phyloP scores from a whole-genome alignment of 1,140 invertebrate genomes.

The Metaphire vulgaris region DNA sequence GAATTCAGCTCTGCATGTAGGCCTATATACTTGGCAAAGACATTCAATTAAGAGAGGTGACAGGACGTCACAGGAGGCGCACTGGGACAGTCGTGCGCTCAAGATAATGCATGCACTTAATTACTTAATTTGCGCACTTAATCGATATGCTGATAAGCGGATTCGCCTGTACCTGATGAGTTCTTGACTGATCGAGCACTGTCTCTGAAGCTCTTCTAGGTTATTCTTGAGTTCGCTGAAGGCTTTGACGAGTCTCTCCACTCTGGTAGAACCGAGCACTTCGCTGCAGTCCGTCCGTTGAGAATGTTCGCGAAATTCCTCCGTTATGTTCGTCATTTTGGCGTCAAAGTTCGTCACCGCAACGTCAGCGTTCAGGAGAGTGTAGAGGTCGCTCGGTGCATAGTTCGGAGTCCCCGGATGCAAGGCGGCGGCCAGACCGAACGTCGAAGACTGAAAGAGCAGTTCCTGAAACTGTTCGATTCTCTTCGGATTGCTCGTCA shows the following conservation, averaged over 20 bases:
- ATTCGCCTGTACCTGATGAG: not conserved
- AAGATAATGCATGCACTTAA: too few relatives aligned
- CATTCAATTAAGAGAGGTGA: too few relatives aligned
- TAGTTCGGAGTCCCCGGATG: not conserved
- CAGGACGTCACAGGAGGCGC: too few relatives aligned
- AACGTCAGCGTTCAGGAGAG: slow-evolving; percentile 25
- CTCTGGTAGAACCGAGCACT: not conserved
- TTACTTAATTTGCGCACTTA: too few relatives aligned
- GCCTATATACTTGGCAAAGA: too few relatives aligned
- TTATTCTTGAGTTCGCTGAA: not conserved
- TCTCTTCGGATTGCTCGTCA: slow-evolving; percentile 11
- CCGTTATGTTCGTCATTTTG: not conserved
- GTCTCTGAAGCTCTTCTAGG: not conserved
- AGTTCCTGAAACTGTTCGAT: slow-evolving; percentile 2
- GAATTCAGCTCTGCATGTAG: too few relatives aligned
- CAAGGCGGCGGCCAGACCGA: slow-evolving; percentile 1
- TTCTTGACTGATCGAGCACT: not conserved
- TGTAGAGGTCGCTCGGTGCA: slow-evolving; percentile 2
- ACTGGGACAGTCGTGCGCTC: too few relatives aligned
- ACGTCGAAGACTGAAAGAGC: slow-evolving; percentile 21
- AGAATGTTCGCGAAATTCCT: not conserved
- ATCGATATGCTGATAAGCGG: too few relatives aligned
- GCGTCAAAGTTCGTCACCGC: slow-evolving; percentile 4
- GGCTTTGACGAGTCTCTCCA: not conserved
- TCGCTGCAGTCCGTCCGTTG: not conserved